Evolutionary conservation across 2,797 vertebrate species (phyloP), one percentile per base, ranked within the genome.

Genomic region (Sardinella longiceps): DNA sequence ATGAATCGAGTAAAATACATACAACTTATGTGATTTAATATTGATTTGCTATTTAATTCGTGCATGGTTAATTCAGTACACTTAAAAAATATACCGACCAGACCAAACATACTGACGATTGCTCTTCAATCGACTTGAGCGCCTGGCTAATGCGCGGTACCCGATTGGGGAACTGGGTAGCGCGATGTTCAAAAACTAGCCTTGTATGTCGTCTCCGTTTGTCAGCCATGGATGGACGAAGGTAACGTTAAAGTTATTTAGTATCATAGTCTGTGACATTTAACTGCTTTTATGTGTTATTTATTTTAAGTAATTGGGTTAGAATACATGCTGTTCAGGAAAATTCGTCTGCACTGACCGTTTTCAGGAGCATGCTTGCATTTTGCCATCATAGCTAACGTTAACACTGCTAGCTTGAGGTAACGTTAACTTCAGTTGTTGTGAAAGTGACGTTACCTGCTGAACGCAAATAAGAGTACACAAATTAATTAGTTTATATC

Each of bases 161-260:
- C 85, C 3, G 7, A 14, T 37, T 25, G 56, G 46, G 85, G 91
- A 83, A 85, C 50, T 88, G 91, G 87, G 92, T 84, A 87, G 89
- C 90, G 92, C 90, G 88, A 85, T 85, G 86, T 93, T 92, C 88
- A 91, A 93, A 92, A 89, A 45, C n/a, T 60, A 46, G 84, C 80
- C 86, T 85, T 58, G 63, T 53, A 20, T 53, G 51, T 20, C 23
- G 46, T 87, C 1, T 70, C 10, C 50, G 83, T 58, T 87, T 77
- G 81, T 83, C 83, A 18, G 81, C 46, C 46, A 92, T 92, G 92
- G 92, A 91, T 48, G 81, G 23, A 25, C 87, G 81, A n/a, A 89
- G 91, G 91, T 93, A 88, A 14, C 15, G 30, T 70, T 70, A 88
- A 3, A 37, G 63, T 70, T 70, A 0, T 10, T 15, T 14, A 33